Evolutionary conservation across 2,113 vertebrate species (phyloP).

Genomic region (Zeus faber): DNA sequence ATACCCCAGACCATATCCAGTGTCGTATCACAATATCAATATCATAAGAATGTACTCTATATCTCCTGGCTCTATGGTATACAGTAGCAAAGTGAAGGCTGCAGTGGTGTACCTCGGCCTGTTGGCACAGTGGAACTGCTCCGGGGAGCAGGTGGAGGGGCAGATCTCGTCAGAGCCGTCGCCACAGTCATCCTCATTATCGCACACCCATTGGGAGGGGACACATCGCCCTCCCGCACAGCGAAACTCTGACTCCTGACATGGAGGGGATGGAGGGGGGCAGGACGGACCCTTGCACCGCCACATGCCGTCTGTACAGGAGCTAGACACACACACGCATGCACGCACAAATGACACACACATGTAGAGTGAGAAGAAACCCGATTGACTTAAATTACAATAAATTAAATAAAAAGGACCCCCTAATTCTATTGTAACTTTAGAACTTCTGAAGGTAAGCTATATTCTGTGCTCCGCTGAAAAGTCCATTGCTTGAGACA

Average conservation of each 20-base stretch:
- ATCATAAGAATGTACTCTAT: too few species aligned
- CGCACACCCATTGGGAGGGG: slow-evolving; percentile 83
- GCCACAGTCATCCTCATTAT: slow-evolving; percentile 87
- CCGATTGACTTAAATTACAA: too few species aligned
- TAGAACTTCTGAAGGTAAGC: too few species aligned
- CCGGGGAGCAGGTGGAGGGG: slow-evolving; percentile 63
- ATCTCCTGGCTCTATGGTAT: too few species aligned
- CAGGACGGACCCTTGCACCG: slow-evolving; percentile 69
- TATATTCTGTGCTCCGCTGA: too few species aligned
- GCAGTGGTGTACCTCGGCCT: slow-evolving; percentile 27
- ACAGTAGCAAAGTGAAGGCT: too few species aligned
- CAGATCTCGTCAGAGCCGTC: slow-evolving; percentile 89
- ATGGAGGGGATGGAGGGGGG: slow-evolving; percentile 38
- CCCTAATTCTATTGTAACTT: too few species aligned
- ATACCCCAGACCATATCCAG: too few species aligned
- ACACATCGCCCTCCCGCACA: slow-evolving; percentile 80
- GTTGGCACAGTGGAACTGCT: slow-evolving; percentile 71
- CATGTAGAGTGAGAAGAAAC: too few species aligned
- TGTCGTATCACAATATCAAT: too few species aligned
- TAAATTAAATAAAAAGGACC: too few species aligned
- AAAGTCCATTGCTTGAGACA: too few species aligned
- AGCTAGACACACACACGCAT: slow-evolving; percentile 61
- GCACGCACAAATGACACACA: neutral
- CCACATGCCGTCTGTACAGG: slow-evolving; percentile 79
- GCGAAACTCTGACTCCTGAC: slow-evolving; percentile 75